A percentile compares a stretch with the other conserved stretches of the same genome.
Conservation (phyloP, 2,888 invertebrate genomes). For the Platycheirus rosarum region DNA sequence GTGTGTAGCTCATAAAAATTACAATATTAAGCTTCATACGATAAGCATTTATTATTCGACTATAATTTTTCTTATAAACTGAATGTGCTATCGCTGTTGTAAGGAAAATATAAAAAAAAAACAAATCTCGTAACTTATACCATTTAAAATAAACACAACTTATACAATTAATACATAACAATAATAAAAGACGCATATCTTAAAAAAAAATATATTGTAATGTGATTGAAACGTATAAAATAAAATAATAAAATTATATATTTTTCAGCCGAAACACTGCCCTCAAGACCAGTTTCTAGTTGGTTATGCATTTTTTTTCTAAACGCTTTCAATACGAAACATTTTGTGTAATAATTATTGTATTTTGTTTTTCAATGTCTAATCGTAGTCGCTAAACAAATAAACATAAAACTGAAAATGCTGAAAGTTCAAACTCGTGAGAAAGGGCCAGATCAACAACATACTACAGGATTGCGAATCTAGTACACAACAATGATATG, state of each 20-base stretch:
- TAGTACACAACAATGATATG: too few species aligned
- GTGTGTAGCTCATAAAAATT: neutral
- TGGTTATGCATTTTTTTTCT: slow-evolving; percentile 17
- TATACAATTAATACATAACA: slow-evolving; percentile 9
- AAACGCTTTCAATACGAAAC: too few species aligned
- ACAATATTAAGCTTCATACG: neutral
- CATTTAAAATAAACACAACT: slow-evolving; percentile 26
- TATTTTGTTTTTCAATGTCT: too few species aligned
- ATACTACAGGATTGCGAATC: too few species aligned
- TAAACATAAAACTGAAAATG: neutral
- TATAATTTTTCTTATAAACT: slow-evolving; percentile 30
- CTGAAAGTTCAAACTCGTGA: too few species aligned
- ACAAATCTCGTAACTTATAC: slow-evolving; percentile 5
- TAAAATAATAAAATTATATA: slow-evolving; percentile 17
- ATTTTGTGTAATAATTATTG: too few species aligned
- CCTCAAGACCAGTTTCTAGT: slow-evolving; percentile 39
- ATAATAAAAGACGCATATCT: slow-evolving; percentile 54
- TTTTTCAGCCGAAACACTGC: slow-evolving; percentile 61
- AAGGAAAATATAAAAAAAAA: slow-evolving; percentile 10
- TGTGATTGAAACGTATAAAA: slow-evolving; percentile 19
- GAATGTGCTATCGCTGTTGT: slow-evolving; percentile 35
- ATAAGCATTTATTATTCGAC: slow-evolving; percentile 10
- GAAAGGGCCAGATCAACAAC: too few species aligned
- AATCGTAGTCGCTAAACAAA: neutral
- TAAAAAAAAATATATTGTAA: slow-evolving; percentile 12